Base-by-base conservation (phyloP, 2,797 vertebrate genomes). In the Adrianichthys oophorus region DNA sequence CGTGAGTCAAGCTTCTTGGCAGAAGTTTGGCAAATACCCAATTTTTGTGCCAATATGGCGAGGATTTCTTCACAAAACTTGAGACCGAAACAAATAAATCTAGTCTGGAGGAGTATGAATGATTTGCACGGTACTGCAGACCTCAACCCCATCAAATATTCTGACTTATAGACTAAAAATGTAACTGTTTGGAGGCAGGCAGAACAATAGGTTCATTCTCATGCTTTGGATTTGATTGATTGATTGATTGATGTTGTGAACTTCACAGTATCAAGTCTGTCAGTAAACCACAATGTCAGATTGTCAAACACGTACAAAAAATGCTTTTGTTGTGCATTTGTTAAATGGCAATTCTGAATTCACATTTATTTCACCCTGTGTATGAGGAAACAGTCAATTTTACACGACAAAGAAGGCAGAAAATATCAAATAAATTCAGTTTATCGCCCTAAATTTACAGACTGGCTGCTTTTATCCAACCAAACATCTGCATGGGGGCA, bases 231-330 rank as follows among this genome's bases (percentile, higher is more conserved):
- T 58, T 72, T 66, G 52, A 82, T 61, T 62, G 62, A 75, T 67
- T 69, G 48, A 74, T 73, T 70, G 51, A 74, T 78, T 77, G 51
- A 45, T 65, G 44, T 56, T 52, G 53, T 64, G 54, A 59, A 56
- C 26, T 57, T 62, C 47, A 64, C 23, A 17, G 37, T 41, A 19
- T 32, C 43, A 32, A 26, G 51, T 54, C 32, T 47, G 32, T 37
- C 32, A 37, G 32, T 48, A 60, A 62, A n/a, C 19, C 48, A 53
- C 62, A 65, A n/a, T 48, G 59, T 54, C 42, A 2, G 59, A 51
- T 41, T 17, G 48, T 61, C 21, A 13, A 56, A 59, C 14, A 10
- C 7, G 26, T 29, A 29, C 59, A 44, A 59, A 26, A 59, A 24
- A 41, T 15, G 6, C 4, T 15, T 41, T 46, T 40, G 3, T 15